Evolutionary conservation across 2,797 vertebrate species (phyloP), one percentile per base, ranked within the genome.

Genomic region (Sphenodon punctatus): DNA sequence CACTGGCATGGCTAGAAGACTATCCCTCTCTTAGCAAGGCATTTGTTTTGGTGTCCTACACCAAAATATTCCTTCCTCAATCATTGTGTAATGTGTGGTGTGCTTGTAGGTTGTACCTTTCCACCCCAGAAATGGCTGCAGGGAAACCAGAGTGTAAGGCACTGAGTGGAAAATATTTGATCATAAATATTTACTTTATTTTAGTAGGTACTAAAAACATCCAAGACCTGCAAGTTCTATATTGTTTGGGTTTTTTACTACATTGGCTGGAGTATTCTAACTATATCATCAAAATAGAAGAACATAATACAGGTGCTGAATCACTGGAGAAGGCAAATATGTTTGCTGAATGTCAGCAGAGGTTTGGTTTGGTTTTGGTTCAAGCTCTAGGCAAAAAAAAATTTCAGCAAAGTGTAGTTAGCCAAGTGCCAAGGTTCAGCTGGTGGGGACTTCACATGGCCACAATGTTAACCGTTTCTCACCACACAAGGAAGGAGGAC

Each of bases 181-280:
- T 32, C 11, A 20, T 30, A n/a, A 34, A 51, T 16, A 51, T 27
- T 49, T 51, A 49, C 48, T n/a, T n/a, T n/a, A n/a, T 49, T 49
- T n/a, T 49, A n/a, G n/a, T n/a, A n/a, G 49, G 22, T 25, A 23
- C 19, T 48, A 48, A 48, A 48, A 48, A 48, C 11, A 13, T 48
- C 13, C 48, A 46, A 23, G 46, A 14, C 2, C 2, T 8, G 6
- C 1, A 4, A n/a, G 15, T 15, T 15, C n/a, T n/a, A n/a, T 15
- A 49, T n/a, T 48, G 7, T 5, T 48, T 48, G 25, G 13, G 4
- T 4, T 12, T 25, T 13, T 49, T 49, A 49, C 48, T n/a, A n/a
- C n/a, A n/a, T 49, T 14, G 25, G 13, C 27, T 49, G 49, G 13
- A 16, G 49, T 25, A 49, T n/a, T n/a, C 13, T 48, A 49, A 7